Evolutionary conservation across 2,113 vertebrate genomes (phyloP).

Genomic region (Amazona guildingii): DNA sequence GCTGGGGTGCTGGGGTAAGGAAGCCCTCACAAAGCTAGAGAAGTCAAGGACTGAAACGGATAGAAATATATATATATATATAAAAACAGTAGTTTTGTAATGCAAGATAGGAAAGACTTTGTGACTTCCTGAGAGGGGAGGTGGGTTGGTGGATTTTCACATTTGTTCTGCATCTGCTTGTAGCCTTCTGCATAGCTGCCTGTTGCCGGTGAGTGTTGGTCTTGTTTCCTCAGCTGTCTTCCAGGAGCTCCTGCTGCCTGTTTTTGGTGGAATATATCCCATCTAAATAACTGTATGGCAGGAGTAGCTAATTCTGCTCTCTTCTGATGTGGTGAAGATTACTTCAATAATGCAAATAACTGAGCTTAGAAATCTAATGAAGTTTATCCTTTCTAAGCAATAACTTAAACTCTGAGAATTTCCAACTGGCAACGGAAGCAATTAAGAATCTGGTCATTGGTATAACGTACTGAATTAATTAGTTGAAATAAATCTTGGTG

Average conservation of each 20-base stretch:
- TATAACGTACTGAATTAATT: constrained; percentile 23
- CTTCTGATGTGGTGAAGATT: background rate
- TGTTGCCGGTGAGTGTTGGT: rapidly evolving
- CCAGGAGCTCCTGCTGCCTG: background rate
- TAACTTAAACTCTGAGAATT: background rate
- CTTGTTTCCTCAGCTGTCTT: background rate
- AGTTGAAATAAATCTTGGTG: background rate
- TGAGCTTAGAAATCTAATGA: background rate
- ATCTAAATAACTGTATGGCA: background rate
- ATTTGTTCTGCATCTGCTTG: rapidly evolving
- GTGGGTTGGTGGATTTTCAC: background rate
- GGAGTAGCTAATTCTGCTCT: background rate
- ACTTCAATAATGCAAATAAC: background rate
- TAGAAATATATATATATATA: background rate
- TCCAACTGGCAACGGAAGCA: constrained; percentile 12
- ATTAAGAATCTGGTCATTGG: constrained; percentile 11
- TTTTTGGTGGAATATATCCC: background rate
- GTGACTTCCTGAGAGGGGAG: background rate
- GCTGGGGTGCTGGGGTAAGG: background rate
- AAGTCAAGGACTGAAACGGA: background rate
- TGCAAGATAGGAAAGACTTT: background rate
- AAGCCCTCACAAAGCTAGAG: background rate
- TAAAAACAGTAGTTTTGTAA: background rate
- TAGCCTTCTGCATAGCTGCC: background rate
- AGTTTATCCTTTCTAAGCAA: background rate